Evolutionary conservation across 2,888 invertebrate species (phyloP).

Genomic region (Aelia acuminata): DNA sequence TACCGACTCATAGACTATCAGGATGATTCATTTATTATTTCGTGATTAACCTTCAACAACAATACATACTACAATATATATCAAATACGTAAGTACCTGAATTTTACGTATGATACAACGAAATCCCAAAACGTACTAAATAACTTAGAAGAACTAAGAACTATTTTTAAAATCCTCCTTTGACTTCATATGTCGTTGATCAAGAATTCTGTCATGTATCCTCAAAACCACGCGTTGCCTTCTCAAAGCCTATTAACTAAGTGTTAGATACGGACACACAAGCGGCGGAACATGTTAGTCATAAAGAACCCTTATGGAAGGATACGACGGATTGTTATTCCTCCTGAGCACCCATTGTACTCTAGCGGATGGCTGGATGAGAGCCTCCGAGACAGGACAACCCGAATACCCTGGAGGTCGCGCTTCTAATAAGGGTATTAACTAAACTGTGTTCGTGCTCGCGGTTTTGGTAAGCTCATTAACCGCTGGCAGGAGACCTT

Average conservation of each 20-base stretch:
- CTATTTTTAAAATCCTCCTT: too few relatives aligned
- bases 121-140: too few relatives aligned
- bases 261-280: not conserved
- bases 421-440: slow-evolving; percentile 36
- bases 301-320: not conserved
- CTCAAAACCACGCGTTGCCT: not conserved
- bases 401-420: not conserved
- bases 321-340: slow-evolving; percentile 27
- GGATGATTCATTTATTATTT: too few relatives aligned
- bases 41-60: too few relatives aligned
- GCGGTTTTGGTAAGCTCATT: slow-evolving; percentile 48
- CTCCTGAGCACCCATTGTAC: not conserved
- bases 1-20: too few relatives aligned
- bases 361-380: not conserved
- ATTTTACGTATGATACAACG: too few relatives aligned
- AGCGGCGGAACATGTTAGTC: not conserved
- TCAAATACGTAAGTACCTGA: too few relatives aligned
- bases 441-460: slow-evolving; percentile 31
- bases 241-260: not conserved
- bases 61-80: too few relatives aligned
- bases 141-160: too few relatives aligned
- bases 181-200: not conserved
- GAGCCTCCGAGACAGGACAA: not conserved
- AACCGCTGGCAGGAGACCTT: slow-evolving; percentile 4
- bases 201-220: not conserved